These are phyloP conservation scores for Heteropelma amictum DNA, from an alignment of 2,888 invertebrate species.

Conservation along the genomic window DNA sequence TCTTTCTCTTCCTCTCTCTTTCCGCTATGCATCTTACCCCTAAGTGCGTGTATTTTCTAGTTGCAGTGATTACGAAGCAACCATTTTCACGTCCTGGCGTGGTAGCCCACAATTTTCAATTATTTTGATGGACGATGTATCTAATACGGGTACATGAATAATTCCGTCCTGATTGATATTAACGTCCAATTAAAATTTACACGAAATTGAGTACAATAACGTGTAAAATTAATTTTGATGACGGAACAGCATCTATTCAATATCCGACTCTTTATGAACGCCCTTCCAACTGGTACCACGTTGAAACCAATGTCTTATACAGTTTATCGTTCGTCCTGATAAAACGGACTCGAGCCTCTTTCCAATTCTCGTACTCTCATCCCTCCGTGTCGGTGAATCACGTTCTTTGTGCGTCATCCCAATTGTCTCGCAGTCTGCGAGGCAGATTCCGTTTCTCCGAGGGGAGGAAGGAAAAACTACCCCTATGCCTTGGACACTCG, in stretches of 20 bases:
- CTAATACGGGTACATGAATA: too few relatives aligned
- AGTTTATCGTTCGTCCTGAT: too few relatives aligned
- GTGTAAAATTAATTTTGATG: neutral
- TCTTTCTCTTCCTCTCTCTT: slow-evolving; percentile 8
- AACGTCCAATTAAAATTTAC: too few relatives aligned
- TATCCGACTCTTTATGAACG: neutral
- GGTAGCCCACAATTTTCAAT: neutral
- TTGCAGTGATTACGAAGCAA: slow-evolving; percentile 15
- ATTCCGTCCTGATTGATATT: too few relatives aligned
- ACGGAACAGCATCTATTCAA: neutral
- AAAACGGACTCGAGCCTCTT: slow-evolving; percentile 15
- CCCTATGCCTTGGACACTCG: slow-evolving; percentile 3
- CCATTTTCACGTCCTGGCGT: slow-evolving; percentile 1
- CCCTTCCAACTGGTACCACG: neutral
- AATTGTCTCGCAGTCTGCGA: slow-evolving; percentile 35
- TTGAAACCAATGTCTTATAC: neutral
- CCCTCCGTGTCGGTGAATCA: slow-evolving; percentile 21
- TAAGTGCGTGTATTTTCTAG: too few relatives aligned
- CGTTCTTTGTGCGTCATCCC: slow-evolving; percentile 41
- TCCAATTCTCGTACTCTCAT: slow-evolving; percentile 8
- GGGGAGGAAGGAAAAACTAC: slow-evolving; percentile 10
- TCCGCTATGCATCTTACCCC: slow-evolving; percentile 6
- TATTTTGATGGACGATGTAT: too few relatives aligned
- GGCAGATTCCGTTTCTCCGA: slow-evolving; percentile 35
- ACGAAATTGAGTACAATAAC: too few relatives aligned